These are phyloP conservation scores for Phaethon lepturus DNA, from an alignment of 2,113 vertebrate species.

Conservation along the genomic window DNA sequence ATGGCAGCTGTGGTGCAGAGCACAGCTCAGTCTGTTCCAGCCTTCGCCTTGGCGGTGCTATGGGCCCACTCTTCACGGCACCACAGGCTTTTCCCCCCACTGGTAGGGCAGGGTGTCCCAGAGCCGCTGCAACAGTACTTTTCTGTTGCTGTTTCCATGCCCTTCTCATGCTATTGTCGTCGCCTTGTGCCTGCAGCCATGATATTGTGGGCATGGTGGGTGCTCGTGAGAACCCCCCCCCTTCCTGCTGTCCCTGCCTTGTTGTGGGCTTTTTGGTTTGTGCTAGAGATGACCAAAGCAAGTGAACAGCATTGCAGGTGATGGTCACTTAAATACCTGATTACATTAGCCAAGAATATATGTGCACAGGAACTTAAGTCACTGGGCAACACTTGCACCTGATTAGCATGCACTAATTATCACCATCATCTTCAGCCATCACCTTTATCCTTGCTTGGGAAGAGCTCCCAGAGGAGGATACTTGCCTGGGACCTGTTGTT, in stretches of 20 bases:
- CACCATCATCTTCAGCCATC: neutral
- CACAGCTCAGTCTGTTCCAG: neutral
- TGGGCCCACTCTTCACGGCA: neutral
- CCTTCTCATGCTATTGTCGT: neutral
- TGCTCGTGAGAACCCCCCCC: neutral
- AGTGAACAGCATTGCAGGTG: neutral
- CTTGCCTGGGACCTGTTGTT: neutral
- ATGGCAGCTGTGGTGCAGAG: neutral
- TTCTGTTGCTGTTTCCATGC: neutral
- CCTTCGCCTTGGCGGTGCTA: too few species aligned
- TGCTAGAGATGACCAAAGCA: neutral
- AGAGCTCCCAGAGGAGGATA: neutral
- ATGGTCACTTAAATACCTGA: neutral
- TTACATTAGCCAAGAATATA: neutral
- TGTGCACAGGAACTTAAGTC: neutral
- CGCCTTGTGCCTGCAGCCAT: neutral
- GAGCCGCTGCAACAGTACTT: neutral
- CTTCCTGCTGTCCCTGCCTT: neutral
- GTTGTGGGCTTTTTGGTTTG: neutral
- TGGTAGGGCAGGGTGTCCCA: neutral
- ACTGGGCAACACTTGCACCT: neutral
- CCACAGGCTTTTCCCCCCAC: fast-evolving
- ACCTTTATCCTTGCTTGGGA: neutral
- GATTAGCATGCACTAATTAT: neutral
- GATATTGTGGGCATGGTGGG: neutral